Evolutionary conservation across 1,140 invertebrate genomes (phyloP).

Genomic region (Philaenus spumarius): DNA sequence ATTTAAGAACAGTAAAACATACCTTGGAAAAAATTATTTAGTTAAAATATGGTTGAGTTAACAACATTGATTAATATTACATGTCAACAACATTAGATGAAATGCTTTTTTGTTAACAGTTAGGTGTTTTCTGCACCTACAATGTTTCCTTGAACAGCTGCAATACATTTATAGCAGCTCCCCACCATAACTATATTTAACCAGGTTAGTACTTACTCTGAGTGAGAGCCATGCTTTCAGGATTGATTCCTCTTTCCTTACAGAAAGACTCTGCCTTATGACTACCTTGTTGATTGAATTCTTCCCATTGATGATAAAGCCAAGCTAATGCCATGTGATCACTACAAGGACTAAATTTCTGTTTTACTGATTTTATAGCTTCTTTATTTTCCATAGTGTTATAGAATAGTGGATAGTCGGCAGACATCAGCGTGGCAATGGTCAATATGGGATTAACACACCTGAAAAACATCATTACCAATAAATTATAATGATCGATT

Average conservation of each 20-base stretch:
- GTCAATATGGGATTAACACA: conserved; percentile 41
- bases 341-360: conserved; percentile 42
- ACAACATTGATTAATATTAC: conserved; percentile 2
- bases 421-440: conserved; percentile 35
- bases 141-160: neutral
- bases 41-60: neutral
- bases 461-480: conserved; percentile 30
- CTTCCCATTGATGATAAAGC: conserved; percentile 44
- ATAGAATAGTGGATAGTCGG: conserved; percentile 33
- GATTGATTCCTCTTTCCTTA: conserved; percentile 35
- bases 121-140: neutral
- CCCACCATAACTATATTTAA: neutral
- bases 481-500: too few species aligned
- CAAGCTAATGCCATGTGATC: conserved; percentile 48
- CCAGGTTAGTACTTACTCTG: conserved; percentile 41
- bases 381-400: conserved; percentile 30
- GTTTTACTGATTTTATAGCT: conserved; percentile 42
- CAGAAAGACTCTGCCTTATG: conserved; percentile 36
- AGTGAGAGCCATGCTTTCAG: conserved; percentile 40
- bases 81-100: too few species aligned
- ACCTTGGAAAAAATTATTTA: too few species aligned
- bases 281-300: conserved; percentile 25
- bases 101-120: conserved; percentile 11
- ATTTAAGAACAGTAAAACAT: too few species aligned
- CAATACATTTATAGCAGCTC: neutral